These are phyloP conservation scores for Protodeltote pygarga DNA, from an alignment of 2,888 invertebrate species.

Conservation along the genomic window DNA sequence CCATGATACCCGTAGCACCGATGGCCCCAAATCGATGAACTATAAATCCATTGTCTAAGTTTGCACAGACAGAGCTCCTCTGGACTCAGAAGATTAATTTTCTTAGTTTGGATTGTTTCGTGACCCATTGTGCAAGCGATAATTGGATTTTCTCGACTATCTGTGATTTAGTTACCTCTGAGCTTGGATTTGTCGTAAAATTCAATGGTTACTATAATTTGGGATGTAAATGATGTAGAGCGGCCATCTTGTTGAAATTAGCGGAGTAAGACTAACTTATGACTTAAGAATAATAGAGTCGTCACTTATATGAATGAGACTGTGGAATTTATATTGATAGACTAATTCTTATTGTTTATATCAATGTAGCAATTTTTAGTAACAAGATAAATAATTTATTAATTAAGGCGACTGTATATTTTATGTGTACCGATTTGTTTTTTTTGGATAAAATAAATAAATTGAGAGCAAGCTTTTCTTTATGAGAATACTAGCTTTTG, in stretches of 20 bases:
- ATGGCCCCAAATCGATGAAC: conserved; percentile 84
- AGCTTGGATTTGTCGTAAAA: conserved; percentile 64
- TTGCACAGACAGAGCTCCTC: conserved; percentile 83
- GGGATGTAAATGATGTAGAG: conserved; percentile 24
- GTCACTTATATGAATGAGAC: too few relatives aligned
- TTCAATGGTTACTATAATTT: conserved; percentile 49
- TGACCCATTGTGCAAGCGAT: conserved; percentile 86
- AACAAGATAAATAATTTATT: too few relatives aligned
- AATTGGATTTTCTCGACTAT: conserved; percentile 85
- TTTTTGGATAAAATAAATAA: too few relatives aligned
- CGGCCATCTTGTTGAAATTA: neutral
- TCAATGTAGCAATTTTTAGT: too few relatives aligned
- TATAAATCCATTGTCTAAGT: conserved; percentile 87
- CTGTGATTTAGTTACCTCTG: conserved; percentile 83
- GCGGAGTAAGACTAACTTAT: too few relatives aligned
- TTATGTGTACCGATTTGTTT: too few relatives aligned
- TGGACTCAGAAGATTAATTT: conserved; percentile 87
- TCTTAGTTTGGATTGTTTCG: conserved; percentile 87
- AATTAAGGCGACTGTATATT: too few relatives aligned
- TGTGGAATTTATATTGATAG: too few relatives aligned
- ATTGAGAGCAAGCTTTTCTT: too few relatives aligned
- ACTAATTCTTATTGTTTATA: too few relatives aligned
- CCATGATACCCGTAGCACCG: conserved; percentile 65
- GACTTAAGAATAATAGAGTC: too few relatives aligned
- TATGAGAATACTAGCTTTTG: too few relatives aligned